Percentiles rank a stretch among this genome's conserved stretches.
phyloP scores from a whole-genome alignment of 1,140 invertebrate species.

The Aphelenchoides besseyi region DNA sequence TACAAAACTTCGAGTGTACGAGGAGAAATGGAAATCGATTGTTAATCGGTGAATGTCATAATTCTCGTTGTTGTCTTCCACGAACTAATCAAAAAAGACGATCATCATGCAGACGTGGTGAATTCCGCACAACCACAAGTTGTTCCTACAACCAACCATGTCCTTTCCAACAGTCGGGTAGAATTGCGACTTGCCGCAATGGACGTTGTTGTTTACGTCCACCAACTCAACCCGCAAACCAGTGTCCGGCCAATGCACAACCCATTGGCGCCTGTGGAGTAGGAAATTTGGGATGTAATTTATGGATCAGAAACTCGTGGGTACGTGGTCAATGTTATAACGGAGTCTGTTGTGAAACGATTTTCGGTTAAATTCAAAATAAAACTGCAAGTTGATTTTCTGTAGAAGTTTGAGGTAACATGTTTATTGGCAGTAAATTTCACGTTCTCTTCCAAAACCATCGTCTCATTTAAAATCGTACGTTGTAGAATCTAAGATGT shows the following conservation, averaged over 20 bases:
- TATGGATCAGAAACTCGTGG: background rate
- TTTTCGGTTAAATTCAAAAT: background rate
- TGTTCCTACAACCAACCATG: background rate
- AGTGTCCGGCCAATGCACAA: background rate
- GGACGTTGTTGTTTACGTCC: background rate
- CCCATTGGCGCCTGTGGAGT: background rate
- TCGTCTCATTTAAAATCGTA: too few species aligned
- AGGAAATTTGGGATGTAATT: background rate
- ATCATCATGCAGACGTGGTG: background rate
- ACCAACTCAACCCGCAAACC: background rate
- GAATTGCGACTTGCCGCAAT: background rate
- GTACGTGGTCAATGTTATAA: background rate
- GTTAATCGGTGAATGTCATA: background rate
- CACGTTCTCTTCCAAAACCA: too few species aligned
- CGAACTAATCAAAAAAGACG: background rate
- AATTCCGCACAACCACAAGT: background rate
- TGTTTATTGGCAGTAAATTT: too few species aligned
- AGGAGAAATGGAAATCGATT: background rate
- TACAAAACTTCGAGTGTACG: background rate
- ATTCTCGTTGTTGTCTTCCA: background rate
- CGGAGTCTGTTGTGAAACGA: background rate
- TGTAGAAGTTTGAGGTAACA: too few species aligned
- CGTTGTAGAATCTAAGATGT: too few species aligned
- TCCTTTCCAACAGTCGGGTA: background rate
- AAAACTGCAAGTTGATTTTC: too few species aligned